Percentiles rank a stretch among this genome's conserved stretches.
phyloP scores from a whole-genome alignment of 1,140 invertebrate species.

The Leptinotarsa undecemlineata region DNA sequence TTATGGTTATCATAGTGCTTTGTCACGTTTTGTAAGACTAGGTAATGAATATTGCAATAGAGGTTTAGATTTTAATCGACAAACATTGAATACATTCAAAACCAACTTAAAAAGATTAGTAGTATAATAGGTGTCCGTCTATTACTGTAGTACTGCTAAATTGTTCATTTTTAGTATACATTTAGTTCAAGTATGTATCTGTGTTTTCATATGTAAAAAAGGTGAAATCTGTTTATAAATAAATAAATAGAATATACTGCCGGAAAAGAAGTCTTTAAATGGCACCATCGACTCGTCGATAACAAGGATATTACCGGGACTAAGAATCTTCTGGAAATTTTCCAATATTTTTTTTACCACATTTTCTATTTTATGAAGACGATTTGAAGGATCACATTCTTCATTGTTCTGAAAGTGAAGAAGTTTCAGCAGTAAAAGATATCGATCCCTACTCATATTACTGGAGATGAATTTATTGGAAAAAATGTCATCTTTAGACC shows the following conservation, averaged over 20 bases:
- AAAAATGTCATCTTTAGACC: neutral
- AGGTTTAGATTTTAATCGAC: too few species aligned
- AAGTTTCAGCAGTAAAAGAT: neutral
- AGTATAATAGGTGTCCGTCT: too few species aligned
- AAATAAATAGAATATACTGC: slow-evolving; percentile 32
- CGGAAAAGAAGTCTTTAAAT: slow-evolving; percentile 34
- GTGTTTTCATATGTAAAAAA: too few species aligned
- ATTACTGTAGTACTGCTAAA: too few species aligned
- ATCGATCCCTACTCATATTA: neutral
- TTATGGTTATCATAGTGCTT: too few species aligned
- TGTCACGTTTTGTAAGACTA: too few species aligned
- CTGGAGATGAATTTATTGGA: neutral
- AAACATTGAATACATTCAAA: too few species aligned
- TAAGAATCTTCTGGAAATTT: slow-evolving; percentile 28
- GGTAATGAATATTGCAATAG: too few species aligned
- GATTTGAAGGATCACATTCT: neutral
- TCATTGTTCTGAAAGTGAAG: neutral
- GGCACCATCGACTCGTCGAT: slow-evolving; percentile 52
- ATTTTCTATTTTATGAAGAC: neutral
- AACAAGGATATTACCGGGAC: slow-evolving; percentile 19
- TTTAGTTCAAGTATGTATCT: too few species aligned
- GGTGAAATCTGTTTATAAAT: too few species aligned
- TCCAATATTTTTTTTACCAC: slow-evolving; percentile 4
- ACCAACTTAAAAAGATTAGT: too few species aligned
- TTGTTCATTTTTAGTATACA: too few species aligned